Percentiles rank a stretch among this genome's conserved stretches.
Evolutionary conservation across 2,113 vertebrate genomes (phyloP).

Genomic region (Neotragus moschatus): DNA sequence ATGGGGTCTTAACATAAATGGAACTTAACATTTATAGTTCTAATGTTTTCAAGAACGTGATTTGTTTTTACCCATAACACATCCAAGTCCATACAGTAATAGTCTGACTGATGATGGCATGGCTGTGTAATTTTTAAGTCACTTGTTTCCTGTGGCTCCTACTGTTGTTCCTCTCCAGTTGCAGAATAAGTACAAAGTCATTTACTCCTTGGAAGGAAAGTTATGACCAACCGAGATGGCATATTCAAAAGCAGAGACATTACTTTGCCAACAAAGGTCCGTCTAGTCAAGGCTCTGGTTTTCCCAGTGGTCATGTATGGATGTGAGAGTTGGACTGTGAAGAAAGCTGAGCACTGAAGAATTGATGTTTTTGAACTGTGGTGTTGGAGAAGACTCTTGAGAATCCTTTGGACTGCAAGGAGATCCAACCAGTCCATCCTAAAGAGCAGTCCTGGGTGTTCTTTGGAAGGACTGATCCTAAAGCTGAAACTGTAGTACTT

Average conservation of each 20-base stretch:
- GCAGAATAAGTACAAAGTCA: background rate
- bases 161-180: background rate
- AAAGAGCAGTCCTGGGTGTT: accelerated
- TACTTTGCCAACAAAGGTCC: no score
- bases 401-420: no score
- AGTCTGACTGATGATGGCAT: background rate
- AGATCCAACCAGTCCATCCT: no score
- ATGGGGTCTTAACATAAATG: background rate
- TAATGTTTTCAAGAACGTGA: background rate
- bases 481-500: no score
- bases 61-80: background rate
- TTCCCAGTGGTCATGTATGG: accelerated
- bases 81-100: background rate
- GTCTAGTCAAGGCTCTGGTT: no score
- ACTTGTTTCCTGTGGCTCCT: background rate
- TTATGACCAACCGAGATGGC: no score
- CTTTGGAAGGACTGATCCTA: no score
- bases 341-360: accelerated
- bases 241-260: no score
- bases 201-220: no score
- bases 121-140: background rate
- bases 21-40: background rate
- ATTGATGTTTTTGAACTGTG: no score
- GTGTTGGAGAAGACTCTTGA: no score
- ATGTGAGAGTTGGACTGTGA: no score